Evolutionary conservation across 2,797 vertebrate species (phyloP).

Genomic region (Philypnodon macrostomus): DNA sequence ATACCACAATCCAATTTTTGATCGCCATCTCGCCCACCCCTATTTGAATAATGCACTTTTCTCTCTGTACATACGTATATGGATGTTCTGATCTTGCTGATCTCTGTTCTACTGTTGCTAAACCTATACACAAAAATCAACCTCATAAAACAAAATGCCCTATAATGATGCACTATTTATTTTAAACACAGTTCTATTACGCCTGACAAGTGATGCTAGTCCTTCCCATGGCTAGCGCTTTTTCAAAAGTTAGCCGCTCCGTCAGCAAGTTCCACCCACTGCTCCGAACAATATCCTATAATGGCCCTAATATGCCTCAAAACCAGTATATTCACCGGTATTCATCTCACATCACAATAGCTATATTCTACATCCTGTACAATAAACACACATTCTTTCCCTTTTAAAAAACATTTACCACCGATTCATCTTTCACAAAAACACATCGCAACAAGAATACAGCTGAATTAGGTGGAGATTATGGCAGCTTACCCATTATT

Average conservation of each 20-base stretch:
- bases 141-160: no score
- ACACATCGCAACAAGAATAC: background rate
- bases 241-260: background rate
- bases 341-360: background rate
- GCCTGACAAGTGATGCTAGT: slow-evolving; percentile 1
- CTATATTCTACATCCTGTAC: background rate
- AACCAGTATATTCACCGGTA: background rate
- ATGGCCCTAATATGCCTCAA: background rate
- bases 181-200: background rate
- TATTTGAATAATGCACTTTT: no score
- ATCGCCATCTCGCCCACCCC: no score
- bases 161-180: no score
- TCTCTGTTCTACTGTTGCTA: no score
- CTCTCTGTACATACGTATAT: no score
- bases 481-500: slow-evolving; percentile 27
- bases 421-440: background rate
- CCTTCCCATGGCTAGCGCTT: background rate
- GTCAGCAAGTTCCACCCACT: background rate
- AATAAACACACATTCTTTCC: background rate
- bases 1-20: no score
- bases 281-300: background rate
- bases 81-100: no score
- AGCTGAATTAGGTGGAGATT: slow-evolving; percentile 22
- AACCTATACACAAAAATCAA: no score
- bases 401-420: background rate